Base-by-base conservation (phyloP, 2,113 vertebrate genomes). In the Megatriorchis doriae region DNA sequence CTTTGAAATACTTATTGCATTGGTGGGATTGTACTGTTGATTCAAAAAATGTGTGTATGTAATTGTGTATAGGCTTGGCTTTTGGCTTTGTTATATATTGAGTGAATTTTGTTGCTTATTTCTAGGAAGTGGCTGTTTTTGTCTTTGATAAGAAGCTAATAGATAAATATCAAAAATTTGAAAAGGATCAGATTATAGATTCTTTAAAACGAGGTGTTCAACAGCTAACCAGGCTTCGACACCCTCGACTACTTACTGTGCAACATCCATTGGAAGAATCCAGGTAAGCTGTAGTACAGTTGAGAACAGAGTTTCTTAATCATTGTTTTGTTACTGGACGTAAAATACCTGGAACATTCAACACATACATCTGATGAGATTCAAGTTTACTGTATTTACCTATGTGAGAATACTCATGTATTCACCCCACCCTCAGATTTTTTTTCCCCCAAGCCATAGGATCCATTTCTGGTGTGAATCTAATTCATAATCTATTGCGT, bases 231-330 rank as follows among this genome's bases (percentile, higher is more conserved):
- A 98, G 99, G 70, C 98, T 99, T 85, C 98, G 99, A 66, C 99
- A 99, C 79, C 99, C 99, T 36, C 98, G 99, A 29, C 98, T 99
- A 40, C 98, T 99, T 94, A 99, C 99, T 42, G 99, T 99, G 31
- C 99, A 99, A 79, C 99, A 99, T 97, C 99, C 99, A n/a, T 98
- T 99, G 91, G 99, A 99, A 95, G 99, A 99, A 97, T 99, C 99
- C 59, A 98, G 99, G 99, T 99, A 97, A 98, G 81, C 50, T 86
- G 63, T 78, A 52, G 47, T 91, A 27, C 93, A 95, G 48, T 50
- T 50, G 13, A 50, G 48, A 50, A 50, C 48, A 50, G 23, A 26
- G 23, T 50, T 80, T 86, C 56, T 77, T 85, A 79, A 43, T 81
- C 25, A 38, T 56, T 62, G 22, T 48, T 94, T 92, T 78, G 42